A percentile compares a stretch with the other conserved stretches of the same genome.
These are phyloP conservation scores for Schizaphis graminum DNA, from an alignment of 2,888 invertebrate genomes.

Conservation along the genomic window DNA sequence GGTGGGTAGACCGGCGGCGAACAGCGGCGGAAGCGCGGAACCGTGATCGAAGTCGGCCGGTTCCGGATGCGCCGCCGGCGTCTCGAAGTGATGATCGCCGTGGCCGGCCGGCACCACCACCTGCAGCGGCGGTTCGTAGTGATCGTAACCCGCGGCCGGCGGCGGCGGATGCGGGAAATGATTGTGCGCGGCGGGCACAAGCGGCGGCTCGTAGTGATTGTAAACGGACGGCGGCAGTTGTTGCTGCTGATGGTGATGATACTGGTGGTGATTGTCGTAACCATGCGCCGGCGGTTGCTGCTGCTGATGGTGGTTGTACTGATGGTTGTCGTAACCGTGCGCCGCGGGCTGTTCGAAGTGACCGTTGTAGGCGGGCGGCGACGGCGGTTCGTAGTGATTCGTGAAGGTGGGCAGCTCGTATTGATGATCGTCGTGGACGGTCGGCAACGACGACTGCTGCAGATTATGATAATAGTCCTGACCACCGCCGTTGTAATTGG, in stretches of 20 bases:
- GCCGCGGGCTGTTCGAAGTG: neutral
- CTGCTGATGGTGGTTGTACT: neutral
- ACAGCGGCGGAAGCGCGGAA: neutral
- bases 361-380: neutral
- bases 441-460: neutral
- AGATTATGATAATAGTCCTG: neutral
- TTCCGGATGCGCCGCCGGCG: constrained; percentile 27
- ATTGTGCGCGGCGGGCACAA: neutral
- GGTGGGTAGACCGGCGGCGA: constrained; percentile 33
- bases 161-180: neutral
- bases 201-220: constrained; percentile 44
- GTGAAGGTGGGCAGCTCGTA: neutral
- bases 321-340: neutral
- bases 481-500: constrained; percentile 36
- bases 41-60: neutral
- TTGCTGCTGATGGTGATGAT: neutral
- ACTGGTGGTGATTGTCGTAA: neutral
- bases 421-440: neutral
- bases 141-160: neutral
- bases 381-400: constrained; percentile 27
- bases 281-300: neutral
- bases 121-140: constrained; percentile 9
- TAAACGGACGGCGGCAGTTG: constrained; percentile 25
- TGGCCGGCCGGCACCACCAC: neutral
- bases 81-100: constrained; percentile 8